A percentile compares a stretch with the other conserved stretches of the same genome.
Conservation (phyloP, 2,113 vertebrate species). For the Isurus oxyrinchus region DNA sequence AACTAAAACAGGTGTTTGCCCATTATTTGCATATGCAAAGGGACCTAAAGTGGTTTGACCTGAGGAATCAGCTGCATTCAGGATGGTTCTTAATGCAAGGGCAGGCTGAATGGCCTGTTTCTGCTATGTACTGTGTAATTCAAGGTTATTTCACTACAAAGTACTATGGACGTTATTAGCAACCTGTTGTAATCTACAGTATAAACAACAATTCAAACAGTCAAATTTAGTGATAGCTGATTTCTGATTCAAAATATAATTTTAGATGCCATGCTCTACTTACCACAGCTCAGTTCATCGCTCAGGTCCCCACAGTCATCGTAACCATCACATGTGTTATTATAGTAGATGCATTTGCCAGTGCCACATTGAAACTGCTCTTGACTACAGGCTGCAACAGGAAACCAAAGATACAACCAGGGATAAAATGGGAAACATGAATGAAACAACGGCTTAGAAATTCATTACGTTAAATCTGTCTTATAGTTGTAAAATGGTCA, state of each 20-base stretch:
- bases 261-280: slow-evolving; percentile 42
- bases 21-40: background rate
- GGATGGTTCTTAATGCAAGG: background rate
- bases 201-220: background rate
- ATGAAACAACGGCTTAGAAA: background rate
- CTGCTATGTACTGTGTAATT: background rate
- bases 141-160: background rate
- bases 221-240: background rate
- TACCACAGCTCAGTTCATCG: slow-evolving; percentile 84
- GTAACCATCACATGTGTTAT: slow-evolving; percentile 82
- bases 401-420: slow-evolving; percentile 26
- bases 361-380: slow-evolving; percentile 72
- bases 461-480: background rate
- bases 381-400: slow-evolving; percentile 68
- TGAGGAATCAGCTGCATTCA: background rate
- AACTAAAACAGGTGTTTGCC: background rate
- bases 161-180: background rate
- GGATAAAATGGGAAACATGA: background rate
- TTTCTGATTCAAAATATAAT: background rate
- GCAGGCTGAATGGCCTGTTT: background rate
- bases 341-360: slow-evolving; percentile 72
- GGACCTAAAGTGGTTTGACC: background rate
- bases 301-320: slow-evolving; percentile 94
- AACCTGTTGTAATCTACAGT: too few species aligned
- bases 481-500: background rate